phyloP scores from a whole-genome alignment of 2,113 vertebrate species.

The Cariama cristata region DNA sequence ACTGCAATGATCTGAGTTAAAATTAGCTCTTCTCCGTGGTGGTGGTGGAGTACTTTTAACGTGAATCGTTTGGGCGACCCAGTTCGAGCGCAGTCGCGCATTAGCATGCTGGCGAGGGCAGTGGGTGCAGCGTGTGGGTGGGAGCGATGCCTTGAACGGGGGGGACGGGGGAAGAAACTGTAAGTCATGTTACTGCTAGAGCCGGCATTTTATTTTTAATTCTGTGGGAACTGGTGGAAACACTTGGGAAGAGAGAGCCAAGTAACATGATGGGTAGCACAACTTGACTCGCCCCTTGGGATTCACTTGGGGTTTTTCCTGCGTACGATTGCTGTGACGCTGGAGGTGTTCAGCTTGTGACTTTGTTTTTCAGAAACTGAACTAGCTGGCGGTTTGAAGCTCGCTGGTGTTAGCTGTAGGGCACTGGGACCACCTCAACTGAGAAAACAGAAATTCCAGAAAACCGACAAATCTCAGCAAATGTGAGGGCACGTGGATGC shows the following conservation, averaged over 20 bases:
- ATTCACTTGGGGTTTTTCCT: background rate
- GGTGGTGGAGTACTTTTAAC: background rate
- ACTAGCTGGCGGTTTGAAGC: background rate
- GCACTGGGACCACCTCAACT: background rate
- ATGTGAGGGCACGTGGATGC: background rate
- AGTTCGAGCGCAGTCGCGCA: background rate
- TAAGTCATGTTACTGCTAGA: background rate
- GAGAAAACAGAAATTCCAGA: background rate
- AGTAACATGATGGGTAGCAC: background rate
- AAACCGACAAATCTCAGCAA: background rate
- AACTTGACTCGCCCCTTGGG: background rate
- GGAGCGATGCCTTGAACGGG: background rate
- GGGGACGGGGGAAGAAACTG: fast-evolving
- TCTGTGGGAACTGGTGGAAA: background rate
- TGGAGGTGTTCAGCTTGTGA: background rate
- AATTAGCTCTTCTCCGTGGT: background rate
- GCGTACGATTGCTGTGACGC: background rate
- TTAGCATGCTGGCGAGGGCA: background rate
- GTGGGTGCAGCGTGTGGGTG: fast-evolving
- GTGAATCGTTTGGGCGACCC: background rate
- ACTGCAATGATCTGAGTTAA: background rate
- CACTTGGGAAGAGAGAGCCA: background rate
- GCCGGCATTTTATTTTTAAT: background rate
- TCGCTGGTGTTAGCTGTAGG: background rate
- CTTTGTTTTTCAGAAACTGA: background rate